Base-by-base conservation (phyloP, 2,888 invertebrate genomes). In the Leptopilina drosophilae region DNA sequence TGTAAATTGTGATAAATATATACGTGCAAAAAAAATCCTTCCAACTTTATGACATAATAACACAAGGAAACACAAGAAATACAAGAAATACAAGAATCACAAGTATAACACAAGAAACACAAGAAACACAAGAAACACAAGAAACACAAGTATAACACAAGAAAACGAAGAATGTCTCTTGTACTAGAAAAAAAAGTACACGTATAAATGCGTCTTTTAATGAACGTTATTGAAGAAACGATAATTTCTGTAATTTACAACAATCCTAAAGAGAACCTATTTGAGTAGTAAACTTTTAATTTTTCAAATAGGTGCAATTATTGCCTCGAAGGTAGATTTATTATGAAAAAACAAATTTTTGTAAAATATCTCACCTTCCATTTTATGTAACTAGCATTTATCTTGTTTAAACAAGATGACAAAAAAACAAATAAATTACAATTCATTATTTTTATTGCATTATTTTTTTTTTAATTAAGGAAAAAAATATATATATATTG, bases 1-100 rank as follows among this genome's bases (percentile, higher is more conserved):
- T 62, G 62, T 62, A 62, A 62, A 15, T 62, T 62, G 62, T 62
- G 9, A 62, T 62, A 62, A 62, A 20, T 62, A 20, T 62, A 20
- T 20, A 20, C 20, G 62, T 62, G 20, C 62, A 62, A 62, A 62
- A 62, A 59, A 59, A n/a, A 59, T 59, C 6, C 20, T 62, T 62
- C 62, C 62, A 62, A 20, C n/a, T 59, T 62, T 9, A 62, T 9
- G 62, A 15, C 15, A 62, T 62, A 20, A 62, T 62, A 62, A 7
- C 9, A 20, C 20, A 20, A 20, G 20, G 1, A 20, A 20, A 20
- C 20, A 20, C 20, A 1, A 20, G 20, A 20, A 20, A 20, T 1
- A 20, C 20, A 20, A 20, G 20, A 20, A 20, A 20, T 20, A 20
- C 20, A n/a, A n/a, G n/a, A n/a, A n/a, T n/a, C n/a, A 20, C 1